These are phyloP conservation scores for Frankliniella fusca DNA, from an alignment of 2,888 invertebrate species.

Conservation along the genomic window DNA sequence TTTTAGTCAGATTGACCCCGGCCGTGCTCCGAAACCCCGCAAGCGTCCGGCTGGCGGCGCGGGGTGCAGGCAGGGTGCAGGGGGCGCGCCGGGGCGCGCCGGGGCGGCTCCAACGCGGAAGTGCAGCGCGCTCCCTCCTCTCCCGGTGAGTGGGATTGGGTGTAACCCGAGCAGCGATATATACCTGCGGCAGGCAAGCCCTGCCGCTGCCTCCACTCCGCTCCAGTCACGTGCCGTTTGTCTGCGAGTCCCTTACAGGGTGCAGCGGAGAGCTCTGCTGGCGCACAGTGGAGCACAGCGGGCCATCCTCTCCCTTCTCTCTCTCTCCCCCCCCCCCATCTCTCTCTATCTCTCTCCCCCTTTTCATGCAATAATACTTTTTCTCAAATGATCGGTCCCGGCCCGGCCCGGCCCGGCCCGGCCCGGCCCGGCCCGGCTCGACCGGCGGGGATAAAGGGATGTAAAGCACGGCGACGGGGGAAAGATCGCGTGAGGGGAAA, in stretches of 20 bases:
- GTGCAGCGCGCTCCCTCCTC: background rate
- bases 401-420: background rate
- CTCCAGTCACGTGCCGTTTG: background rate
- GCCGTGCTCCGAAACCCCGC: background rate
- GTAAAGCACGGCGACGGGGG: background rate
- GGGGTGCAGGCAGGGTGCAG: background rate
- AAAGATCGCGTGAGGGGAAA: conserved; percentile 12
- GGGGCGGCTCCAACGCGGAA: background rate
- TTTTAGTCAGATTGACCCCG: conserved; percentile 17
- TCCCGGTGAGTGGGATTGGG: background rate
- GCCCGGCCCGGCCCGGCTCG: too few species aligned
- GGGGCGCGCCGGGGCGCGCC: background rate
- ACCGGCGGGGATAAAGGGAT: background rate
- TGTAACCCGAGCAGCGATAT: background rate
- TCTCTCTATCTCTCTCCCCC: background rate
- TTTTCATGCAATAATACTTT: conserved; percentile 4
- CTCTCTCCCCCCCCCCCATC: background rate
- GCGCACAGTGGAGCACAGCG: background rate
- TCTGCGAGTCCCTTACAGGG: too few species aligned
- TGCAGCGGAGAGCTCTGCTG: too few species aligned
- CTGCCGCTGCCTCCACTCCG: background rate
- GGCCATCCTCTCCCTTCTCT: background rate
- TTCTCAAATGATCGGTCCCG: background rate
- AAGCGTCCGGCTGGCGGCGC: too few species aligned
- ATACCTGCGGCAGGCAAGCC: background rate